These are phyloP conservation scores for Chaetura pelagica DNA, from an alignment of 2,113 vertebrate genomes.

Conservation along the genomic window DNA sequence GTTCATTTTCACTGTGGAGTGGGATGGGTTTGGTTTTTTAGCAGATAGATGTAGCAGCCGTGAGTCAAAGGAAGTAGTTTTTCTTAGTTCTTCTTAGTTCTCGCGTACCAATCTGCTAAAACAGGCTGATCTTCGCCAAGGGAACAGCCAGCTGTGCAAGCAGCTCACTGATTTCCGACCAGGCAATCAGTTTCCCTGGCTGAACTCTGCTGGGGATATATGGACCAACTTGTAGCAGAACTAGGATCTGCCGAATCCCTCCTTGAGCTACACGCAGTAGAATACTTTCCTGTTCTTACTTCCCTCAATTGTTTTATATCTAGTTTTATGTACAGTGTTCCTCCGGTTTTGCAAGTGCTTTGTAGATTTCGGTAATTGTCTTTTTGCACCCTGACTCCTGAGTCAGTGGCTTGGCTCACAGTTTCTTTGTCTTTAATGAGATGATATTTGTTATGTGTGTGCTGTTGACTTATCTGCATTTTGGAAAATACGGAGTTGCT, in stretches of 20 bases:
- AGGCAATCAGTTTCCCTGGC: not conserved
- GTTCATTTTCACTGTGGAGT: not conserved
- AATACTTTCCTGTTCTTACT: not conserved
- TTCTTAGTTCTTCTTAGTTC: not conserved
- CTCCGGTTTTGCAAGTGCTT: not conserved
- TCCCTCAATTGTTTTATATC: not conserved
- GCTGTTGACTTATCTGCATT: not conserved
- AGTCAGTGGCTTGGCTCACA: not conserved
- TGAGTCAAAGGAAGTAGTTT: not conserved
- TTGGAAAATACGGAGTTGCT: not conserved
- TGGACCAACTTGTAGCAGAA: not conserved
- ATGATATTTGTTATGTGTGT: not conserved
- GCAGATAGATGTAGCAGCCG: not conserved
- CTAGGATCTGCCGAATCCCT: not conserved
- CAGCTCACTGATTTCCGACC: not conserved
- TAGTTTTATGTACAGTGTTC: not conserved
- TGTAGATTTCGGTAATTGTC: not conserved
- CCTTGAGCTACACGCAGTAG: not conserved
- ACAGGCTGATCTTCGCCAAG: not conserved
- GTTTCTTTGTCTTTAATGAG: not conserved
- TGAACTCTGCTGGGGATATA: not conserved
- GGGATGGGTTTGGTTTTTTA: not conserved
- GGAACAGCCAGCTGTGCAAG: not conserved
- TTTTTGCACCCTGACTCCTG: not conserved
- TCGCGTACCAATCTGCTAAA: not conserved